A percentile compares a stretch with the other conserved stretches of the same genome.
Conservation (phyloP, 2,797 vertebrate species). For the Gastrophryne carolinensis region DNA sequence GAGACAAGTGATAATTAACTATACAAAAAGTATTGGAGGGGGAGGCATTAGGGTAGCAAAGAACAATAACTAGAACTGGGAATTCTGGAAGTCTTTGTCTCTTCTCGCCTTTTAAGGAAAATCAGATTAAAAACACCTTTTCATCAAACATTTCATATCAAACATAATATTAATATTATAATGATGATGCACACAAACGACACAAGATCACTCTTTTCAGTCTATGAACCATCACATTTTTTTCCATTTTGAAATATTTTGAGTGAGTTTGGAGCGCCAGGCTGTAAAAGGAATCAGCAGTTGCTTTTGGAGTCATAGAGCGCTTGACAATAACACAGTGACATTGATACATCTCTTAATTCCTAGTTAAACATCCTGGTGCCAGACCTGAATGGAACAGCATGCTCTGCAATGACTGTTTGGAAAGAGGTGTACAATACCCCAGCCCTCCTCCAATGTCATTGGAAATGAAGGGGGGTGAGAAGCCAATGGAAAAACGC, state of each 20-base stretch:
- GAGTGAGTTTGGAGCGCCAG: neutral
- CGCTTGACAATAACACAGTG: slow-evolving; percentile 35
- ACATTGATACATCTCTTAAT: slow-evolving; percentile 44
- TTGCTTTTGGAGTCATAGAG: slow-evolving; percentile 1
- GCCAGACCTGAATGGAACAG: slow-evolving; percentile 53
- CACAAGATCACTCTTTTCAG: neutral
- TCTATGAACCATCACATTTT: neutral
- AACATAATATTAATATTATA: too few species aligned
- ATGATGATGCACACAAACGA: neutral
- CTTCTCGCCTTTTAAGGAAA: too few species aligned
- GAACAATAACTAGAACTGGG: too few species aligned
- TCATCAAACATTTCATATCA: too few species aligned
- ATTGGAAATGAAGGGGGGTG: slow-evolving; percentile 47
- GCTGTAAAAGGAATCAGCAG: slow-evolving; percentile 18
- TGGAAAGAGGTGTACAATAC: slow-evolving; percentile 24
- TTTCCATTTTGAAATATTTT: slow-evolving; percentile 6
- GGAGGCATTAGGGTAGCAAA: too few species aligned
- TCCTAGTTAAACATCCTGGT: slow-evolving; percentile 54
- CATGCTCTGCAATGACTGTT: slow-evolving; percentile 45
- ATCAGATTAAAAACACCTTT: too few species aligned
- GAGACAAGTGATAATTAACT: too few species aligned
- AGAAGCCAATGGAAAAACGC: slow-evolving; percentile 27
- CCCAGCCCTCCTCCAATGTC: slow-evolving; percentile 25
- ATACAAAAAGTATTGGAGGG: too few species aligned
- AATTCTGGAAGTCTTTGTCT: too few species aligned